A percentile compares a stretch with the other conserved stretches of the same genome.
Evolutionary conservation across 2,797 vertebrate genomes (phyloP).

Genomic region (Sebastes variabilis): DNA sequence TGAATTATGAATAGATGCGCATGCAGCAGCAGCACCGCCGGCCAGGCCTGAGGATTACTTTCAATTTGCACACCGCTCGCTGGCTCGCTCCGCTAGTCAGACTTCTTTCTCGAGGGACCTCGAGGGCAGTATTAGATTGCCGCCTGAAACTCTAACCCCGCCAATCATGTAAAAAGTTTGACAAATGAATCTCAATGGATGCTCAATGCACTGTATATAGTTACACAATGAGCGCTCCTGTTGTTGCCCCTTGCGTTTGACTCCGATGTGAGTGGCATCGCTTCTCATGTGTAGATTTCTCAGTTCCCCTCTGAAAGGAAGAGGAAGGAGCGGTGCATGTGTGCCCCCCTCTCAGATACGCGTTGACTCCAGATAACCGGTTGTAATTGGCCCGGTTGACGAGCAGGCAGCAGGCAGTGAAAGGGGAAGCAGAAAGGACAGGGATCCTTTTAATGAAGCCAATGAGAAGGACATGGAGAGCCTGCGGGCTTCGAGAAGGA

Average conservation of each 20-base stretch:
- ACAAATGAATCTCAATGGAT: slow-evolving; percentile 50
- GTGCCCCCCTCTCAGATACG: slow-evolving; percentile 34
- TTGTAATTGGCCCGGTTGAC: slow-evolving; percentile 73
- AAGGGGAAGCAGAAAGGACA: slow-evolving; percentile 65
- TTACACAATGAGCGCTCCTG: slow-evolving; percentile 21
- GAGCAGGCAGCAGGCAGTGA: slow-evolving; percentile 63
- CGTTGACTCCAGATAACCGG: slow-evolving; percentile 68
- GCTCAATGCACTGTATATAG: background rate
- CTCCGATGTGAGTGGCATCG: slow-evolving; percentile 5
- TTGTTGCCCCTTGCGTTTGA: slow-evolving; percentile 17
- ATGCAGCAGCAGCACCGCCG: slow-evolving; percentile 51
- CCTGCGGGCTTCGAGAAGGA: slow-evolving; percentile 61
- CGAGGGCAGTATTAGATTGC: slow-evolving; percentile 65
- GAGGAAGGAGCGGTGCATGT: slow-evolving; percentile 3
- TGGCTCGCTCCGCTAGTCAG: slow-evolving; percentile 53
- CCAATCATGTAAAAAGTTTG: slow-evolving; percentile 63
- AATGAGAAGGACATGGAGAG: slow-evolving; percentile 71
- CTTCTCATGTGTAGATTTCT: slow-evolving; percentile 4
- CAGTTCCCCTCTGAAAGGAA: slow-evolving; percentile 23
- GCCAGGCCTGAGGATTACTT: slow-evolving; percentile 69
- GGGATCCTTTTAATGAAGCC: slow-evolving; percentile 69
- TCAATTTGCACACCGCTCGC: slow-evolving; percentile 64
- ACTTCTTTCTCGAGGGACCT: slow-evolving; percentile 62
- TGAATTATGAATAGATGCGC: slow-evolving; percentile 79
- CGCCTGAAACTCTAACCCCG: slow-evolving; percentile 61